These are phyloP conservation scores for Alloplasta piceator DNA, from an alignment of 2,888 invertebrate species.

Conservation along the genomic window DNA sequence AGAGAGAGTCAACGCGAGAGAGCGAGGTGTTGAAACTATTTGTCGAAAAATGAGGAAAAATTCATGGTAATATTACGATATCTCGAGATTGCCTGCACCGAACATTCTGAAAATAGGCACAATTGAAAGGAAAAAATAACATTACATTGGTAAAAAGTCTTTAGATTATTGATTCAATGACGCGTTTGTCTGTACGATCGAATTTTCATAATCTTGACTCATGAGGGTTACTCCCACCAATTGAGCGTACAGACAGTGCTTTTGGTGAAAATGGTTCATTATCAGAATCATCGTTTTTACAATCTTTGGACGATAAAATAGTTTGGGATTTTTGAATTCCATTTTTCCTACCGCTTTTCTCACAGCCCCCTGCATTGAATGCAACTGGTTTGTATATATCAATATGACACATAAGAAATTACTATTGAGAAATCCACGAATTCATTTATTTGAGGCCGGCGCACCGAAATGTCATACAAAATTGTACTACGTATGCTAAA, in stretches of 20 bases:
- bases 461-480: slow-evolving; percentile 21
- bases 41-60: no score
- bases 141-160: no score
- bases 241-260: slow-evolving; percentile 11
- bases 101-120: no score
- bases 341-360: slow-evolving; percentile 27
- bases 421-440: slow-evolving; percentile 23
- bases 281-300: slow-evolving; percentile 36
- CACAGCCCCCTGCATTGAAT: slow-evolving; percentile 30
- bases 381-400: slow-evolving; percentile 29
- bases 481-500: slow-evolving; percentile 32
- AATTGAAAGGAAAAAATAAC: no score
- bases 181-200: no score
- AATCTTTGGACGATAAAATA: slow-evolving; percentile 22
- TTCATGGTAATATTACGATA: no score
- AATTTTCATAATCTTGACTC: slow-evolving; percentile 24
- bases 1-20: no score
- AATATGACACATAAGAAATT: slow-evolving; percentile 23
- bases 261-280: slow-evolving; percentile 34
- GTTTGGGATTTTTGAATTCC: slow-evolving; percentile 16
- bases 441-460: slow-evolving; percentile 23
- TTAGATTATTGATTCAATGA: no score
- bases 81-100: no score
- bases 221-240: slow-evolving; percentile 21
- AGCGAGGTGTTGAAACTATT: no score